Evolutionary conservation across 2,113 vertebrate species (phyloP).

Genomic region (Eublepharis macularius): DNA sequence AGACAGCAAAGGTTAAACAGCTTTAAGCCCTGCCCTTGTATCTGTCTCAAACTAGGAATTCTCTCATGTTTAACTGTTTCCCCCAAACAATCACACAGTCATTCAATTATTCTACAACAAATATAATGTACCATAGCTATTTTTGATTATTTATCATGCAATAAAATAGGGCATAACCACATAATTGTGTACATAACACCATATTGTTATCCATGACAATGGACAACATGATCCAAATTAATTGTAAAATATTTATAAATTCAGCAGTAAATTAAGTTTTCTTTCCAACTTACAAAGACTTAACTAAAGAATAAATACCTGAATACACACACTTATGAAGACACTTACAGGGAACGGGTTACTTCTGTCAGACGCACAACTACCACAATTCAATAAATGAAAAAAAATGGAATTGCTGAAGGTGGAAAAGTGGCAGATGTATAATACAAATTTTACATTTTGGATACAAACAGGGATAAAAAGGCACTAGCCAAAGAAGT

Average conservation of each 20-base stretch:
- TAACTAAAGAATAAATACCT: not conserved
- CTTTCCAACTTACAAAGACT: not conserved
- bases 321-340: not conserved
- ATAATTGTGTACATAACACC: not conserved
- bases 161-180: not conserved
- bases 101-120: conserved; percentile 2
- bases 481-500: not conserved
- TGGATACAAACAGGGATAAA: not conserved
- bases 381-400: not conserved
- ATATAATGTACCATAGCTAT: not conserved
- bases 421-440: not conserved
- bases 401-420: not conserved
- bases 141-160: not conserved
- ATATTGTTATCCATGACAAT: not conserved
- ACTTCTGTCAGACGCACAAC: not conserved
- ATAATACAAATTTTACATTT: not conserved
- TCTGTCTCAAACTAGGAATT: not conserved
- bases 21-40: not conserved
- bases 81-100: not conserved
- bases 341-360: not conserved
- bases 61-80: not conserved
- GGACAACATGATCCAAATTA: not conserved
- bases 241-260: not conserved
- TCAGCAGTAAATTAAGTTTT: not conserved
- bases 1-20: conserved; percentile 22